phyloP scores from a whole-genome alignment of 2,888 invertebrate genomes.

The Microchrysa polita region DNA sequence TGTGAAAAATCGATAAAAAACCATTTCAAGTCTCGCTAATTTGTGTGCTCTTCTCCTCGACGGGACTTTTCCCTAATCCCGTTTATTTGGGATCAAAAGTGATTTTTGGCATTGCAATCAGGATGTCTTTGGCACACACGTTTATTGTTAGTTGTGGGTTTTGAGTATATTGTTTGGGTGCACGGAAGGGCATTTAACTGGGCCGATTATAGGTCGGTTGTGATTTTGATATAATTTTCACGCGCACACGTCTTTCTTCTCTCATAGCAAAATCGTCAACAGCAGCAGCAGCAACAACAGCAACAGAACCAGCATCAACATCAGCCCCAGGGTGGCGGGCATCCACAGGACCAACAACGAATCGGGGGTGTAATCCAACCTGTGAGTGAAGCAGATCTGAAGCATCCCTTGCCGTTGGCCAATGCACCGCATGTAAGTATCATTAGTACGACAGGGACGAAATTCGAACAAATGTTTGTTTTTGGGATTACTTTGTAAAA shows the following conservation, averaged over 20 bases:
- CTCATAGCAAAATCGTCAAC: slow-evolving; percentile 6
- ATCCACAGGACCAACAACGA: slow-evolving; percentile 56
- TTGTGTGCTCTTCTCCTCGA: no score
- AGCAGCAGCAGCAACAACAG: slow-evolving; percentile 43
- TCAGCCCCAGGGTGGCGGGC: slow-evolving; percentile 54
- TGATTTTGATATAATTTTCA: no score
- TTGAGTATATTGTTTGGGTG: neutral
- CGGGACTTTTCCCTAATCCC: neutral
- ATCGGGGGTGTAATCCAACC: slow-evolving; percentile 53
- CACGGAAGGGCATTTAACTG: neutral
- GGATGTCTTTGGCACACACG: neutral
- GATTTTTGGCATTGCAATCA: neutral
- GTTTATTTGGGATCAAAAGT: no score
- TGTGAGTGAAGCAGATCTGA: slow-evolving; percentile 53
- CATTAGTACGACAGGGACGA: no score
- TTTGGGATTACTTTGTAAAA: no score
- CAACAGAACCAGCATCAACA: slow-evolving; percentile 56
- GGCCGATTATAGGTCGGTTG: neutral
- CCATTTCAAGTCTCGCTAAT: slow-evolving; percentile 29
- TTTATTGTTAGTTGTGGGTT: neutral
- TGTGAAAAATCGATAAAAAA: slow-evolving; percentile 44
- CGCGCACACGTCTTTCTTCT: neutral
- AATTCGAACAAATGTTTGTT: no score
- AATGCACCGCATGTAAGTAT: slow-evolving; percentile 73
- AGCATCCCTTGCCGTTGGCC: slow-evolving; percentile 47